Conservation (phyloP, 2,888 invertebrate species). For the Macaria liturata region DNA sequence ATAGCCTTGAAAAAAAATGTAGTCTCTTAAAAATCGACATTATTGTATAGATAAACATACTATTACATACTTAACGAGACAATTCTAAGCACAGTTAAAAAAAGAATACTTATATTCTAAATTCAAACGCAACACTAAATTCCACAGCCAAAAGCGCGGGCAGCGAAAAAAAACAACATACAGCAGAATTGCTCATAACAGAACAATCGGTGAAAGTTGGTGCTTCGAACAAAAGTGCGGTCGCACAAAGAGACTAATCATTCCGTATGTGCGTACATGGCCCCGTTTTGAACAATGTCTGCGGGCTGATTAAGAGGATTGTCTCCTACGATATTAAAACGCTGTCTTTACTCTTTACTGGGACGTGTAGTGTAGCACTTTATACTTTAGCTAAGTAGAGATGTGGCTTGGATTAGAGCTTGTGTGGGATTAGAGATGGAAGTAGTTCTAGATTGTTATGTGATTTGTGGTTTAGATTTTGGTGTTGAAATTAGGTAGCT, state of each 20-base stretch:
- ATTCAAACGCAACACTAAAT: conserved; percentile 11
- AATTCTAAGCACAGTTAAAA: no score
- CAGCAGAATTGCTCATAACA: conserved; percentile 49
- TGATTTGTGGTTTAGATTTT: no score
- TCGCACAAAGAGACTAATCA: conserved; percentile 72
- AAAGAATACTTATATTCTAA: neutral
- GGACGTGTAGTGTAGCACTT: no score
- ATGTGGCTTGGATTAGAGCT: no score
- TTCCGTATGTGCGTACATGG: conserved; percentile 74
- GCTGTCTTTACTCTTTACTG: conserved; percentile 64
- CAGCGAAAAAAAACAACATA: conserved; percentile 29
- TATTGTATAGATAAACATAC: no score
- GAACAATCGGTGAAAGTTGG: conserved; percentile 44
- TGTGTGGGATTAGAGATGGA: no score
- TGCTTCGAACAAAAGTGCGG: conserved; percentile 64
- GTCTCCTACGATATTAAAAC: conserved; percentile 82
- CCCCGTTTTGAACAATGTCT: conserved; percentile 80
- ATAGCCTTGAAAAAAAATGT: no score
- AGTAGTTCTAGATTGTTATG: no score
- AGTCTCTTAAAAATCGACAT: no score
- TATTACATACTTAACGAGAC: no score
- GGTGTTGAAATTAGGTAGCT: no score
- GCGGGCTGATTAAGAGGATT: conserved; percentile 81
- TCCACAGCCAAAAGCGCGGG: conserved; percentile 17
- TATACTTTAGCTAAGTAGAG: conserved; percentile 2